Conservation (phyloP, 2,113 vertebrate species). For the Anguilla japonica region DNA sequence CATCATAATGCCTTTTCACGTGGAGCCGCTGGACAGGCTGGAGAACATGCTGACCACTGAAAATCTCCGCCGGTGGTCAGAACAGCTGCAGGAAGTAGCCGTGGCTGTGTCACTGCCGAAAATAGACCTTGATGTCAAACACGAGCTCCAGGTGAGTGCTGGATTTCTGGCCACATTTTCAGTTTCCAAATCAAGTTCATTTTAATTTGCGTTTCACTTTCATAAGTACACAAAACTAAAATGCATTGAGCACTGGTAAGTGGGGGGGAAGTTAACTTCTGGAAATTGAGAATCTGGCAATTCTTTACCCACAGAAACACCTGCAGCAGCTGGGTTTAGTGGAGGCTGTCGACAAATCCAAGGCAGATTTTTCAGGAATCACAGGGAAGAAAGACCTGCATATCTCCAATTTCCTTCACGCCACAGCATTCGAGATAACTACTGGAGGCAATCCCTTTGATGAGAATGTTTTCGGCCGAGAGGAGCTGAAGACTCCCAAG, state of each 20-base stretch:
- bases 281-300: no score
- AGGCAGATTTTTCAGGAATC: constrained; percentile 42
- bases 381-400: constrained; percentile 33
- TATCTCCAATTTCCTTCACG: constrained; percentile 30
- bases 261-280: not conserved
- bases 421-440: constrained; percentile 20
- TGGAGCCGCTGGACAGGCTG: constrained; percentile 33
- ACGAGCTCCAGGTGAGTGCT: constrained; percentile 31
- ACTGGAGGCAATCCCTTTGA: constrained; percentile 31
- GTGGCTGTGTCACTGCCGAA: constrained; percentile 37
- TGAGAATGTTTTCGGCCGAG: not conserved
- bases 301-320: constrained; percentile 29
- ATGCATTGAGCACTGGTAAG: no score
- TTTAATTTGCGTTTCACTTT: no score
- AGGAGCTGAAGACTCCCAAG: constrained; percentile 22
- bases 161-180: not conserved
- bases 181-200: not conserved
- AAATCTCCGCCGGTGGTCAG: constrained; percentile 29
- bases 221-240: no score
- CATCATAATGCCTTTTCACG: constrained; percentile 21
- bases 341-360: constrained; percentile 34
- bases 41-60: constrained; percentile 35
- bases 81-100: constrained; percentile 14
- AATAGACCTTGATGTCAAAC: constrained; percentile 10
- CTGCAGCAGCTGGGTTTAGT: constrained; percentile 37